These are phyloP conservation scores for Pteropus rufus DNA, from an alignment of 2,797 vertebrate species.

Conservation along the genomic window DNA sequence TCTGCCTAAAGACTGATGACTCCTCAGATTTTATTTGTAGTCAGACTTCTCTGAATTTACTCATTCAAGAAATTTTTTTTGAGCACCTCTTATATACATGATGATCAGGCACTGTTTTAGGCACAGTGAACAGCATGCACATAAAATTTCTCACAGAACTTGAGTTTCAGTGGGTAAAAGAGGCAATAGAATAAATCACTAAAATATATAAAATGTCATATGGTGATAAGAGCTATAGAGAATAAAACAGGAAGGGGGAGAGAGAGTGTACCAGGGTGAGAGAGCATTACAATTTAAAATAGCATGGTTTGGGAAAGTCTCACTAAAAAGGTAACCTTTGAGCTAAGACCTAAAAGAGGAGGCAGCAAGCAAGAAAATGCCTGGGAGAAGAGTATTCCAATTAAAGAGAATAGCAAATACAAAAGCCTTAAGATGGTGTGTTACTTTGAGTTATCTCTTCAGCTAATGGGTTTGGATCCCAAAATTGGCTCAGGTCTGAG, in stretches of 20 bases:
- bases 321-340: not conserved
- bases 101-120: not conserved
- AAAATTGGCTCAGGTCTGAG: not conserved
- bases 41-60: not conserved
- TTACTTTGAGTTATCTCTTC: not conserved
- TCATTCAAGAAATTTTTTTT: not conserved
- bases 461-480: not conserved
- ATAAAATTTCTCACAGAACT: not conserved
- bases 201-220: not conserved
- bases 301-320: not conserved
- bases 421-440: not conserved
- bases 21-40: constrained; percentile 29
- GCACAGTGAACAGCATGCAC: not conserved
- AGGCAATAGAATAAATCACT: not conserved
- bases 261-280: not conserved
- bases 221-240: not conserved
- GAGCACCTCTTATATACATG: not conserved
- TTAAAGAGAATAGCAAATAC: not conserved
- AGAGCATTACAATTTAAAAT: not conserved
- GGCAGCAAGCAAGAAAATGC: not conserved
- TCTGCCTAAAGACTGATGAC: not conserved
- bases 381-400: not conserved
- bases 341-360: not conserved
- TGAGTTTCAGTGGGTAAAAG: not conserved
- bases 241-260: not conserved